These are phyloP conservation scores for Clarias pachynema DNA, from an alignment of 2,797 vertebrate genomes.

Conservation along the genomic window DNA sequence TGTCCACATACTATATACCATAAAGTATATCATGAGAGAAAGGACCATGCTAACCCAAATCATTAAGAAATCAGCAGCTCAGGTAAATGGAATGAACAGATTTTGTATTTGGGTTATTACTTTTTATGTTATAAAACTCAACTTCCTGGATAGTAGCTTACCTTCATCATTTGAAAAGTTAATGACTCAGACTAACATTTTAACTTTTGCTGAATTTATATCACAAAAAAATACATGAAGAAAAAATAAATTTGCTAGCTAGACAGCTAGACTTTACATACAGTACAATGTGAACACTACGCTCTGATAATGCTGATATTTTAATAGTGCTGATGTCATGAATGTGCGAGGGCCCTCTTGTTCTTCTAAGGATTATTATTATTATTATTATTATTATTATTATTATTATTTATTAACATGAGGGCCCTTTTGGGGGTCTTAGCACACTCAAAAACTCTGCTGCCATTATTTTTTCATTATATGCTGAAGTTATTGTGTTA, in stretches of 20 bases:
- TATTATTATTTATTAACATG: too few species aligned
- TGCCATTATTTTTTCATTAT: too few species aligned
- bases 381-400: too few species aligned
- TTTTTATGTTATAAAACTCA: neutral
- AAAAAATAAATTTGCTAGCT: neutral
- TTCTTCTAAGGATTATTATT: too few species aligned
- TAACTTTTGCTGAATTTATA: neutral
- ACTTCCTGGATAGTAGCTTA: neutral
- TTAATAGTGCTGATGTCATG: too few species aligned
- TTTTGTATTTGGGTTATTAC: neutral
- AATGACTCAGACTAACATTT: neutral
- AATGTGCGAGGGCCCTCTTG: too few species aligned
- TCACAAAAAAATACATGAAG: neutral
- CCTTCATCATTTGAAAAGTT: neutral
- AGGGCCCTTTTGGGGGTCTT: too few species aligned
- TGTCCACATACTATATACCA: neutral
- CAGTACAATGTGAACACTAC: neutral
- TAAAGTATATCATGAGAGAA: neutral
- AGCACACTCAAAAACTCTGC: too few species aligned
- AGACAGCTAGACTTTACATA: neutral
- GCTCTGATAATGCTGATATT: neutral
- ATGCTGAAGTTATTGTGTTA: too few species aligned
- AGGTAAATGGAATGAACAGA: neutral
- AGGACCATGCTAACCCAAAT: neutral
- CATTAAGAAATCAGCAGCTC: neutral